Conservation (phyloP, 2,797 vertebrate genomes). For the Naso thynnoides region DNA sequence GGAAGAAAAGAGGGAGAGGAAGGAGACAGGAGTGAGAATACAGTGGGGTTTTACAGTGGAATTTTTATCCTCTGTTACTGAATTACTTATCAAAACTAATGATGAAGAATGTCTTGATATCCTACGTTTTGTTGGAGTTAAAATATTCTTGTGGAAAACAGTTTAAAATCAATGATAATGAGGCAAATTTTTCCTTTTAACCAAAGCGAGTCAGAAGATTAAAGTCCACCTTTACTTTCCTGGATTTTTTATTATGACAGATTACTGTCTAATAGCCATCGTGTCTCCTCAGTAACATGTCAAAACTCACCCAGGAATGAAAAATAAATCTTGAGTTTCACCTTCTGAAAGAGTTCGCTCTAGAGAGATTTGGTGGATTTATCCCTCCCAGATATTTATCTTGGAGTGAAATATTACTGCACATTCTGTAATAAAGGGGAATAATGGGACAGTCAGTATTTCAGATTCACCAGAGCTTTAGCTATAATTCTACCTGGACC, state of each 20-base stretch:
- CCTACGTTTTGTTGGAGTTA: background rate
- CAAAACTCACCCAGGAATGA: conserved; percentile 2
- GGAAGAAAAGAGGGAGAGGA: background rate
- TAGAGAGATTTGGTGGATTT: conserved; percentile 15
- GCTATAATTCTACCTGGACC: conserved; percentile 18
- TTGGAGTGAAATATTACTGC: conserved; percentile 23
- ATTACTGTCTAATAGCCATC: conserved; percentile 12
- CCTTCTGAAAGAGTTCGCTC: conserved; percentile 3
- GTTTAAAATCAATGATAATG: conserved; percentile 6
- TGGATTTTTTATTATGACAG: conserved; percentile 15
- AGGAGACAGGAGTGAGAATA: background rate
- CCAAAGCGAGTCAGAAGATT: background rate
- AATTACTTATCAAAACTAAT: conserved; percentile 8
- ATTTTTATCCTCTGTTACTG: background rate
- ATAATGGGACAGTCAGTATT: conserved; percentile 6
- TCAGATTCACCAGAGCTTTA: conserved; percentile 16
- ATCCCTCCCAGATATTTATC: conserved; percentile 37
- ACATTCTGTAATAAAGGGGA: conserved; percentile 11
- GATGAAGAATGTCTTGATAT: background rate
- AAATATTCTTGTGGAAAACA: conserved; percentile 2
- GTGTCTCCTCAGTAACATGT: conserved; percentile 20
- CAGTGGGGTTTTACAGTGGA: background rate
- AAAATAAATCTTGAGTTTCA: conserved; percentile 20
- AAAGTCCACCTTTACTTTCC: background rate
- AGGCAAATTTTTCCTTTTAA: background rate